Percentiles rank a stretch among this genome's conserved stretches.
These are phyloP conservation scores for Cybosia mesomella DNA, from an alignment of 2,888 invertebrate species.

Conservation along the genomic window DNA sequence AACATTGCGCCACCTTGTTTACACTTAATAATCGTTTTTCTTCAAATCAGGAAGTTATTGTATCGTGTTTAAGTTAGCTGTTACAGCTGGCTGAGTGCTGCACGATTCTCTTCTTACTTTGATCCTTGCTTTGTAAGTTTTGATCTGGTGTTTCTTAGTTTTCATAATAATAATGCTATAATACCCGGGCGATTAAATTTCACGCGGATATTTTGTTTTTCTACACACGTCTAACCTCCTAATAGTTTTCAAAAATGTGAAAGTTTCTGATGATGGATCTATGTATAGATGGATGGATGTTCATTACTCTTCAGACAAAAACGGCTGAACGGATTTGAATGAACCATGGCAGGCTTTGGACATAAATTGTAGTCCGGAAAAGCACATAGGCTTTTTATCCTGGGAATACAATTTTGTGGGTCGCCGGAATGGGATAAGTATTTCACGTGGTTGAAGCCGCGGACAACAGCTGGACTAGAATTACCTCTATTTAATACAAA, in stretches of 20 bases:
- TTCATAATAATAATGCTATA: background rate
- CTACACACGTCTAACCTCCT: background rate
- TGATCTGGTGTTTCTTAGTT: background rate
- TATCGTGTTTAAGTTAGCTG: conserved; percentile 9
- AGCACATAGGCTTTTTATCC: no score
- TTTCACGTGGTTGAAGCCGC: no score
- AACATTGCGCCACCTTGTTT: background rate
- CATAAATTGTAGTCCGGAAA: no score
- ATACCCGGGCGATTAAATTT: background rate
- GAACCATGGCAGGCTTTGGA: background rate
- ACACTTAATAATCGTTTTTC: background rate
- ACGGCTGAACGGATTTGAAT: background rate
- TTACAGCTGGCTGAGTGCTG: conserved; percentile 6
- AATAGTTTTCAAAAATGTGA: background rate
- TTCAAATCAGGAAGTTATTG: conserved; percentile 10
- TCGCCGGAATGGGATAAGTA: no score
- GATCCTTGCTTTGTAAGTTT: background rate
- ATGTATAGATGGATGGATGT: no score
- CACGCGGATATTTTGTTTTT: background rate
- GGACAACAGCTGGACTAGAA: no score
- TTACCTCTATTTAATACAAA: no score
- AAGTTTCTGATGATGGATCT: background rate
- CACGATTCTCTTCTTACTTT: background rate
- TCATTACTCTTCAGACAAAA: background rate
- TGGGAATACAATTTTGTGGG: no score